phyloP scores from a whole-genome alignment of 2,888 invertebrate species.

The Cosmia pyralina region DNA sequence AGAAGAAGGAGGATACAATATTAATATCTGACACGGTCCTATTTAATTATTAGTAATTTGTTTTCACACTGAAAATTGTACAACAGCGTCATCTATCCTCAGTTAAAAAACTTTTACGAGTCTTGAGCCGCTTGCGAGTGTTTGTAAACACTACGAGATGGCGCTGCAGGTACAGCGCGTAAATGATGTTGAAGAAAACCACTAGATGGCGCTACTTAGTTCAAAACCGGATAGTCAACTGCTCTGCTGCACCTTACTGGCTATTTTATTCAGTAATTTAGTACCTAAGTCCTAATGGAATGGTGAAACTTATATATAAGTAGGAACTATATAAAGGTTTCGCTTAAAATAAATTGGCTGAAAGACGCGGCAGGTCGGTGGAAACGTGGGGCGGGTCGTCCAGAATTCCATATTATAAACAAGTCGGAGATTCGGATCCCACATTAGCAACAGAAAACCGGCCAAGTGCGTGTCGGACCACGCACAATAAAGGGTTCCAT shows the following conservation, averaged over 20 bases:
- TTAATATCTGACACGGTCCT: background rate
- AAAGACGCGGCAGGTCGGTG: background rate
- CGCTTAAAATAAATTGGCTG: background rate
- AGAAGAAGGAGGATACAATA: background rate
- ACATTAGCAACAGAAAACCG: background rate
- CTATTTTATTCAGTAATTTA: background rate
- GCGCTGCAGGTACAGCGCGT: conserved; percentile 20
- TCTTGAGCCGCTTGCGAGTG: background rate
- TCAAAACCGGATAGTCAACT: background rate
- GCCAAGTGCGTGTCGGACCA: no score
- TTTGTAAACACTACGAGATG: conserved; percentile 30
- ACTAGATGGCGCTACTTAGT: conserved; percentile 49
- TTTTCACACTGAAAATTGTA: background rate
- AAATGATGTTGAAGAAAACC: background rate
- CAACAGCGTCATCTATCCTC: conserved; percentile 53
- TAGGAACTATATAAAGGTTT: background rate
- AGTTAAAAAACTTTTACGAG: background rate
- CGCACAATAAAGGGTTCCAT: no score
- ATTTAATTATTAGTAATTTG: no score
- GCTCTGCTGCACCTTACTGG: background rate
- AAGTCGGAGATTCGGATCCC: background rate
- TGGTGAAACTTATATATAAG: background rate
- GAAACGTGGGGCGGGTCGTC: background rate
- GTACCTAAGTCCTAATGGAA: background rate
- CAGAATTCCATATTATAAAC: background rate